Base-by-base conservation (phyloP, 2,888 invertebrate species). In the Phyto melanocephala region DNA sequence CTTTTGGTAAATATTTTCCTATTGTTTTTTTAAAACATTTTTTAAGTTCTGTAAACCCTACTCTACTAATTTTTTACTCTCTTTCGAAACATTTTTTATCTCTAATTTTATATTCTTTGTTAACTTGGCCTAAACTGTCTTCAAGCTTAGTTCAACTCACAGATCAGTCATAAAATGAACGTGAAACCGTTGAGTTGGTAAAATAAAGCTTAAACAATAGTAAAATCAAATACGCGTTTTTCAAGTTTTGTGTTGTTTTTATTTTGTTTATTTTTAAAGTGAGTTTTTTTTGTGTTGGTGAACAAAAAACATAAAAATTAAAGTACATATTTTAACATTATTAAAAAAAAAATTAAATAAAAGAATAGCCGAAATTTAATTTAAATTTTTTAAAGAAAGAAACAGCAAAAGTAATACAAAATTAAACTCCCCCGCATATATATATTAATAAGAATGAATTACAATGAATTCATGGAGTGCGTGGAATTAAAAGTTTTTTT, bases 161-260 rank as follows among this genome's bases (percentile, higher is more conserved):
- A 60, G 63, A 56, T 81, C 65, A 81, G 81, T 82, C 60, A 71
- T 71, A 50, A 67, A 56, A 75, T 82, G 35, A 76, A 71, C 79
- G 79, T 71, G 47, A 17, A 65, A 45, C 47, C 17, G 54, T 50
- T 65, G 24, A 82, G 82, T 67, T 60, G 79, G 47, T 42, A 10
- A n/a, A 54, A 52, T 22, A 40, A 17, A 54, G 37, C 45, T 62
- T 8, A 54, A 75, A n/a, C 35, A 70, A 7, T 35, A 22, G 17
- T 10, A 54, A 47, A 40, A 63, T 47, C 52, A 75, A 75, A 79
- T 71, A 82, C 82, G 79, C 79, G 79, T 82, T 82, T 79, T 75
- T 65, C 82, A 52, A 82, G 82, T 82, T 82, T 50, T 68, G 65
- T 45, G 28, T 72, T 70, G 8, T 52, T 56, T 77, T 28, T 52